Percentiles rank a stretch among this genome's conserved stretches.
phyloP scores from a whole-genome alignment of 2,888 invertebrate species.

The Quadriops clusia region DNA sequence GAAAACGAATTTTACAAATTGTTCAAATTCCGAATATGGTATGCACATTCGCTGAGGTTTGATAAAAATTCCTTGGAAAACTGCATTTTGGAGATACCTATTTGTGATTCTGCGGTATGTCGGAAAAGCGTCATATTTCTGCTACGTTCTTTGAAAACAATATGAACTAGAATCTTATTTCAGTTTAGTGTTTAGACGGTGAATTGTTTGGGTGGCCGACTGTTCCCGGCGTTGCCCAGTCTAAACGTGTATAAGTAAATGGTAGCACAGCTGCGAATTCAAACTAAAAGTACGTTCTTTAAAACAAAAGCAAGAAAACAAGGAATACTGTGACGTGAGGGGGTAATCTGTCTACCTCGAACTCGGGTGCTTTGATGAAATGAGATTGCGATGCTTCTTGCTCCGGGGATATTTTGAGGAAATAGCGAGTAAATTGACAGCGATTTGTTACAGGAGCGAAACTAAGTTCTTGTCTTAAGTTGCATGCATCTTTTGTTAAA shows the following conservation, averaged over 20 bases:
- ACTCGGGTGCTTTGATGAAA: conserved; percentile 20
- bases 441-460: conserved; percentile 16
- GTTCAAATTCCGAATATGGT: no score
- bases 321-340: conserved; percentile 13
- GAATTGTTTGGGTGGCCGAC: conserved; percentile 13
- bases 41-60: no score
- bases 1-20: no score
- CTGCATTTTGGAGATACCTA: no score
- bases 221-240: no score
- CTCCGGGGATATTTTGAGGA: conserved; percentile 18
- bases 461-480: conserved; percentile 12
- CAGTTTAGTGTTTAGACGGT: conserved; percentile 19
- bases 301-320: conserved; percentile 29
- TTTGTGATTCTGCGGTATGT: no score
- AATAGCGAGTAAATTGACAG: conserved; percentile 18
- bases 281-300: conserved; percentile 19
- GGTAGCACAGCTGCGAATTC: conserved; percentile 22
- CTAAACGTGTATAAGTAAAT: conserved; percentile 15
- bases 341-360: conserved; percentile 22
- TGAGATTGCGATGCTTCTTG: conserved; percentile 17
- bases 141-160: conserved; percentile 24
- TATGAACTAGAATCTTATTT: conserved; percentile 24
- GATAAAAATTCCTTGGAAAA: no score
- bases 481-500: conserved; percentile 10
- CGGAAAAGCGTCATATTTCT: conserved; percentile 24